phyloP scores from a whole-genome alignment of 2,797 vertebrate genomes.

The Tapirus indicus region DNA sequence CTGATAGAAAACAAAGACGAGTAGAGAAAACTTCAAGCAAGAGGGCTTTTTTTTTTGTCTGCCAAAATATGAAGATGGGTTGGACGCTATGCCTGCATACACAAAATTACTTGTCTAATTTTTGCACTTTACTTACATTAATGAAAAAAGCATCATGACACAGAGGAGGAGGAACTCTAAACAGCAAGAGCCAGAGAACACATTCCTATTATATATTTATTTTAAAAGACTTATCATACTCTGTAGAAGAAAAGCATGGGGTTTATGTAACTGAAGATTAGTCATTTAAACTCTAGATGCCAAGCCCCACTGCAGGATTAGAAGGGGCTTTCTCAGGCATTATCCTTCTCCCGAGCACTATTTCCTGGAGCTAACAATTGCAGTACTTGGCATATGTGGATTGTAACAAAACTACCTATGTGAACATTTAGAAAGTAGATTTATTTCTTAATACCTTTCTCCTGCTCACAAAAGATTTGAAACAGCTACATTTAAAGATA shows the following conservation, averaged over 20 bases:
- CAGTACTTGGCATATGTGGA: neutral
- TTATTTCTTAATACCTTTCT: slow-evolving; percentile 52
- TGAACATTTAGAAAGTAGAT: slow-evolving; percentile 33
- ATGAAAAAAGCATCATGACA: neutral
- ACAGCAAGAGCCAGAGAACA: neutral
- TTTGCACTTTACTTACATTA: slow-evolving; percentile 38
- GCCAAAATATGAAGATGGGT: neutral
- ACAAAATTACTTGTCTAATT: neutral
- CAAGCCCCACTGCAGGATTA: neutral
- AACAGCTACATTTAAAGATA: slow-evolving; percentile 50
- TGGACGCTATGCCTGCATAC: neutral
- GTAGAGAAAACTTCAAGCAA: neutral
- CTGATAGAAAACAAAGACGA: slow-evolving; percentile 37
- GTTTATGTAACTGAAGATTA: neutral
- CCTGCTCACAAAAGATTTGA: slow-evolving; percentile 44
- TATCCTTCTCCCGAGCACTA: neutral
- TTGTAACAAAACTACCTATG: slow-evolving; percentile 5
- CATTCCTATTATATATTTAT: slow-evolving; percentile 2
- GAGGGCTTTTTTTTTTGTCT: neutral
- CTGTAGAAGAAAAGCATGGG: neutral
- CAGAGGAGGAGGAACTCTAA: neutral
- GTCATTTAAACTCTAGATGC: slow-evolving; percentile 10
- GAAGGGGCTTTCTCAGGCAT: neutral
- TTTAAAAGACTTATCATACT: slow-evolving; percentile 20
- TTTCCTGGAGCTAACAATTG: slow-evolving; percentile 24